Evolutionary conservation across 2,113 vertebrate species (phyloP).

Genomic region (Bubalus kerabau): DNA sequence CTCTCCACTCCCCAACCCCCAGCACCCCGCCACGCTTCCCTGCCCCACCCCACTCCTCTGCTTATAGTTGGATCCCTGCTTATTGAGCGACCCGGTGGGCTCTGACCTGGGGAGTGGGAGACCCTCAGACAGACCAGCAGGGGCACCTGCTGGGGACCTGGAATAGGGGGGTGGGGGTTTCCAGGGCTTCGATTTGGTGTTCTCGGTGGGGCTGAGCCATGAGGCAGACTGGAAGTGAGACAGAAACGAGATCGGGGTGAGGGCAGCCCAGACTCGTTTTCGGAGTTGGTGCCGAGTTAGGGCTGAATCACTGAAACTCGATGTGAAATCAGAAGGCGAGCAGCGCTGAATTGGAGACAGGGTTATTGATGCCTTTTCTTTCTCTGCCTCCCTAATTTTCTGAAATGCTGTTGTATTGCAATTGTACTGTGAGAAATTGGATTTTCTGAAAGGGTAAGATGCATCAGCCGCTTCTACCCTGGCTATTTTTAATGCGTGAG

Average conservation of each 20-base stretch:
- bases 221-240: neutral
- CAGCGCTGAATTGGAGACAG: neutral
- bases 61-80: neutral
- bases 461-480: neutral
- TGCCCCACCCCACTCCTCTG: neutral
- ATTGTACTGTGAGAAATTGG: neutral
- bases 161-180: neutral
- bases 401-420: neutral
- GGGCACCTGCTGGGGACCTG: neutral
- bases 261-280: neutral
- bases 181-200: neutral
- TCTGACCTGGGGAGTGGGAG: neutral
- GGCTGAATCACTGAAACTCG: constrained; percentile 6
- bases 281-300: neutral
- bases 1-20: no score
- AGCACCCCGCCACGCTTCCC: neutral
- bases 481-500: neutral
- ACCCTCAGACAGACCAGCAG: neutral
- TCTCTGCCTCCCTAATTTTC: neutral
- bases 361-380: neutral
- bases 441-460: neutral
- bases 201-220: neutral
- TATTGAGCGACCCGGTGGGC: neutral
- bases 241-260: neutral
- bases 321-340: constrained; percentile 21